These are phyloP conservation scores for Tipula vernalis DNA, from an alignment of 2,888 invertebrate genomes.

Conservation along the genomic window DNA sequence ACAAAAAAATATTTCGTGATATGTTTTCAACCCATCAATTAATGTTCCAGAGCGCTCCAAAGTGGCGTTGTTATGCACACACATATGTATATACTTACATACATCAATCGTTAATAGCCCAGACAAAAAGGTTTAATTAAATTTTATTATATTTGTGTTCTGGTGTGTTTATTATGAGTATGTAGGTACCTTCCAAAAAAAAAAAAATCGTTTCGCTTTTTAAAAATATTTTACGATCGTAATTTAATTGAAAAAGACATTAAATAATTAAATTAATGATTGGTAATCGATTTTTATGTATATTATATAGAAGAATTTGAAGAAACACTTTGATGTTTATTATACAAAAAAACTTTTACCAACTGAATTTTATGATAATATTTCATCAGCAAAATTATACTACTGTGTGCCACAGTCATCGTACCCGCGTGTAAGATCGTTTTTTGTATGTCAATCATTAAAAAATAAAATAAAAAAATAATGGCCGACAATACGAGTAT, in stretches of 20 bases:
- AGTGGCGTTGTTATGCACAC: not conserved
- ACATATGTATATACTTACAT: not conserved
- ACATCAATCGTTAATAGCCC: not conserved
- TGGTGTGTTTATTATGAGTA: not conserved
- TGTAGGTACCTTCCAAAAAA: not conserved
- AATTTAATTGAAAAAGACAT: constrained; percentile 1
- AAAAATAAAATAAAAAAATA: not conserved
- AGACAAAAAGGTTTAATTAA: not conserved
- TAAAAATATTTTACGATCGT: not conserved
- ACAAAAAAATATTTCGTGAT: not conserved
- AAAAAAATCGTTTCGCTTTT: not conserved
- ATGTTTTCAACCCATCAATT: not conserved
- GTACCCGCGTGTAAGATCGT: not conserved
- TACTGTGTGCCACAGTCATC: not conserved
- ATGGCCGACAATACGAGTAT: not conserved
- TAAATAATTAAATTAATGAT: not conserved
- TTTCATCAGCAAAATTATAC: not conserved
- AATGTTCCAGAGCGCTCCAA: not conserved
- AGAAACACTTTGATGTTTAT: not conserved
- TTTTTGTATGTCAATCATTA: not conserved
- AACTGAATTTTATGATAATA: not conserved
- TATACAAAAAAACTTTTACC: not conserved
- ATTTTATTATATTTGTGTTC: constrained; percentile 4
- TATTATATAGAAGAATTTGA: not conserved
- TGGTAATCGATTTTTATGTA: not conserved